Conservation (phyloP, 2,888 invertebrate species). For the Nasonia oneida region DNA sequence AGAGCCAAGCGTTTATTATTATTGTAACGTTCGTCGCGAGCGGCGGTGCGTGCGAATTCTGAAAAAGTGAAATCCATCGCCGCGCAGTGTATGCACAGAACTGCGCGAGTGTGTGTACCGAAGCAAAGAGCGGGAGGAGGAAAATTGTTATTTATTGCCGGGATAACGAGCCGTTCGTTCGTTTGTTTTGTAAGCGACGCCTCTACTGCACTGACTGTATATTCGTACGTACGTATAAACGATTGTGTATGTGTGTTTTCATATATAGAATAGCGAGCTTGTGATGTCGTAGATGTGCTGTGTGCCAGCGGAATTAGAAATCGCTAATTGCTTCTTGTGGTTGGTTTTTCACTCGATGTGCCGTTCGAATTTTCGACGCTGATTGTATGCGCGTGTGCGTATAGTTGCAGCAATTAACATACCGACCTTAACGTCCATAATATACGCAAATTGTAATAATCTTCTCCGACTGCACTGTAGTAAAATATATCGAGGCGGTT, state of each 20-base stretch:
- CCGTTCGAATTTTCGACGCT: not conserved
- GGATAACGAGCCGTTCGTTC: constrained; percentile 32
- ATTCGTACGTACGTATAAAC: not conserved
- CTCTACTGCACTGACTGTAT: not conserved
- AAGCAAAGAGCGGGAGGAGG: not conserved
- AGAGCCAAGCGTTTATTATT: constrained; percentile 24
- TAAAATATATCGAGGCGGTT: not conserved
- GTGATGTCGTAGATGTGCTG: not conserved
- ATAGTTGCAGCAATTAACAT: not conserved
- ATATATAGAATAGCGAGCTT: not conserved
- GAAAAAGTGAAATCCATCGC: constrained; percentile 49
- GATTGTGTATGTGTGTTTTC: not conserved
- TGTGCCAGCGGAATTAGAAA: constrained; percentile 30
- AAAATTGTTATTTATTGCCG: constrained; percentile 53
- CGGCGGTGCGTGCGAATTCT: constrained; percentile 47
- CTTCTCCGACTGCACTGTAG: not conserved
- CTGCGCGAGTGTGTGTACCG: not conserved
- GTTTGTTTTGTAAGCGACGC: constrained; percentile 36
- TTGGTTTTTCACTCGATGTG: constrained; percentile 17
- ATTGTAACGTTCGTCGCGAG: constrained; percentile 34
- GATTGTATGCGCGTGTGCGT: not conserved
- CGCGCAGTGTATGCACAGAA: not conserved
- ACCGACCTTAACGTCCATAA: not conserved
- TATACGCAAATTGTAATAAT: not conserved
- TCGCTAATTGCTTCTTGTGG: constrained; percentile 18